Percentiles rank a stretch among this genome's conserved stretches.
Conservation (phyloP, 2,797 vertebrate species). For the Muscicapa comitata region DNA sequence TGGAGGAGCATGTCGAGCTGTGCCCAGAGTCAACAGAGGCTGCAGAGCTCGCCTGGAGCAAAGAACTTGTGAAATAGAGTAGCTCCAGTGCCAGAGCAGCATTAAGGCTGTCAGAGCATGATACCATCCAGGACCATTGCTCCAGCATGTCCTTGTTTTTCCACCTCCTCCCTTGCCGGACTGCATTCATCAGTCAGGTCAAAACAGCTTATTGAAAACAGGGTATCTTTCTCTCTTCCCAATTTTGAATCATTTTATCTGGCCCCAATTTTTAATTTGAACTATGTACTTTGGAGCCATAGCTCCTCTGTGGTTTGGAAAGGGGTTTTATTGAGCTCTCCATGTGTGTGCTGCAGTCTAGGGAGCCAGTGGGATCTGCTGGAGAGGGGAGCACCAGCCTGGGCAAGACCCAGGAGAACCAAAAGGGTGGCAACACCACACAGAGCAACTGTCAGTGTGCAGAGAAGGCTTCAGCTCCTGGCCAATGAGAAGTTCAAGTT, state of each 20-base stretch:
- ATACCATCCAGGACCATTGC: slow-evolving; percentile 52
- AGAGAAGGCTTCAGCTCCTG: background rate
- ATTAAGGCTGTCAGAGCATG: slow-evolving; percentile 26
- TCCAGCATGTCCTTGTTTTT: slow-evolving; percentile 57
- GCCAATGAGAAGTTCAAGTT: background rate
- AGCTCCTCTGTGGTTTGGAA: slow-evolving; percentile 52
- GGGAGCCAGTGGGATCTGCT: slow-evolving; percentile 5
- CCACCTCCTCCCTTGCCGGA: slow-evolving; percentile 40
- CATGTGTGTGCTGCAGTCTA: slow-evolving; percentile 9
- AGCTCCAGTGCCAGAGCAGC: slow-evolving; percentile 28
- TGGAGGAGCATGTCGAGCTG: background rate
- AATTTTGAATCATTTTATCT: slow-evolving; percentile 56
- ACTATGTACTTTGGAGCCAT: slow-evolving; percentile 38
- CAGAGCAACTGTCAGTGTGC: background rate
- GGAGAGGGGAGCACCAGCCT: slow-evolving; percentile 22
- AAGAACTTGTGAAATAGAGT: slow-evolving; percentile 36
- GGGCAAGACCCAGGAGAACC: slow-evolving; percentile 13
- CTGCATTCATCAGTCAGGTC: slow-evolving; percentile 42
- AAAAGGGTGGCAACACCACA: background rate
- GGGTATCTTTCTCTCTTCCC: slow-evolving; percentile 12
- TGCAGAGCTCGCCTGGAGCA: slow-evolving; percentile 17
- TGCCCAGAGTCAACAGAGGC: slow-evolving; percentile 17
- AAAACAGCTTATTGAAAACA: slow-evolving; percentile 60
- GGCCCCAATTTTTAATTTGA: slow-evolving; percentile 32
- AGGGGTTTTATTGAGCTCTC: slow-evolving; percentile 2